These are phyloP conservation scores for Lucifuga dentata DNA, from an alignment of 2,113 vertebrate genomes.

Conservation along the genomic window DNA sequence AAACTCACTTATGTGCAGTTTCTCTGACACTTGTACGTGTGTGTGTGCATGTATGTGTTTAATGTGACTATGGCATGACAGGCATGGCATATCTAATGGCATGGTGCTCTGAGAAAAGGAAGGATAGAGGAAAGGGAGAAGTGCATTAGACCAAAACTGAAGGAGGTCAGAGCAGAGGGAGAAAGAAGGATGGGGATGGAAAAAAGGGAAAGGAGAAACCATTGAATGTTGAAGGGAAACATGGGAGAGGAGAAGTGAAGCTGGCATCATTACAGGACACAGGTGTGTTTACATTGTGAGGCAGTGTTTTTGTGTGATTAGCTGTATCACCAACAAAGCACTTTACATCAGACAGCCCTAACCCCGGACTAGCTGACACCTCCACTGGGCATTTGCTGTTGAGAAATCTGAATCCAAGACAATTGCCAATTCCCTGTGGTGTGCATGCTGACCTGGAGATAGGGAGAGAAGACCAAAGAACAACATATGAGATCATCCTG, in stretches of 20 bases:
- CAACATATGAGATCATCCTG: constrained; percentile 69
- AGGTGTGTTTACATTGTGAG: constrained; percentile 71
- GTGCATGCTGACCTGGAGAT: constrained; percentile 36
- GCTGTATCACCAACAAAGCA: constrained; percentile 39
- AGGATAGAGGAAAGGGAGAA: background rate
- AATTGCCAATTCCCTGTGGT: constrained; percentile 14
- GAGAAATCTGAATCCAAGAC: constrained; percentile 43
- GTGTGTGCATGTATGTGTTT: constrained; percentile 4
- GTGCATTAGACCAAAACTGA: constrained; percentile 1
- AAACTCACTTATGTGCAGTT: too few species aligned
- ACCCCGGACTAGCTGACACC: constrained; percentile 37
- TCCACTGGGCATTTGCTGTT: constrained; percentile 33
- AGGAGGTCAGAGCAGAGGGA: constrained; percentile 15
- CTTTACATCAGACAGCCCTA: constrained; percentile 22
- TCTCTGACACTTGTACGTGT: constrained; percentile 23
- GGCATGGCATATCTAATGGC: background rate
- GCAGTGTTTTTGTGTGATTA: constrained; percentile 53
- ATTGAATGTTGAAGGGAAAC: background rate
- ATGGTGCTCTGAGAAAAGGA: constrained; percentile 1
- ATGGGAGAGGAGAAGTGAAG: constrained; percentile 5
- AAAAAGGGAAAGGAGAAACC: background rate
- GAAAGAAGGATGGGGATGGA: constrained; percentile 15
- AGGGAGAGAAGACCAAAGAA: constrained; percentile 34
- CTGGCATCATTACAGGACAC: constrained; percentile 55
- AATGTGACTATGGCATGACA: background rate